Conservation (phyloP, 2,113 vertebrate species). For the Solenodon paradoxus region DNA sequence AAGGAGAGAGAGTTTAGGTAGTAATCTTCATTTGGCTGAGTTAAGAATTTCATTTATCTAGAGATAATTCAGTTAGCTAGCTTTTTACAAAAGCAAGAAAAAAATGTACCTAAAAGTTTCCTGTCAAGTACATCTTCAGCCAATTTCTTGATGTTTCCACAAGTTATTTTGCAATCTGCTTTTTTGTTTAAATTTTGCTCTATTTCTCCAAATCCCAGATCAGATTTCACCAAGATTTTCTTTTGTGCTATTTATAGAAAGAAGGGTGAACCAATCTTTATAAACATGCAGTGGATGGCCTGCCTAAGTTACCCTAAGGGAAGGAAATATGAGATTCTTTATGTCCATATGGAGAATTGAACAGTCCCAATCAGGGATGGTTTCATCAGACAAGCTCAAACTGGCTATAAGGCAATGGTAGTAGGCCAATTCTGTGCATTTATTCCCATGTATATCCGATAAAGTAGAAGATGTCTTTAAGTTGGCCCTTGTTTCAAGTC, state of each 20-base stretch:
- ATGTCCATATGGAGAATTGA: not conserved
- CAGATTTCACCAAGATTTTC: not conserved
- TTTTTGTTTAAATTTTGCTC: slow-evolving; percentile 35
- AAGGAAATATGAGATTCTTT: not conserved
- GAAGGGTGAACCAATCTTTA: not conserved
- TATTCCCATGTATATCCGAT: not conserved
- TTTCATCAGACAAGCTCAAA: not conserved
- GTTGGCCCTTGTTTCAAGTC: not conserved
- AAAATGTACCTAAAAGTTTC: not conserved
- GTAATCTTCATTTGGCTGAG: not conserved
- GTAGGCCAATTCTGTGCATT: not conserved
- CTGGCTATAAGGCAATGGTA: not conserved
- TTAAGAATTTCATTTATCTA: not conserved
- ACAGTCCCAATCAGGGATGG: not conserved
- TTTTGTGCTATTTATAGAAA: slow-evolving; percentile 36
- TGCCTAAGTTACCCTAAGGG: not conserved
- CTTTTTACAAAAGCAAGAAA: not conserved
- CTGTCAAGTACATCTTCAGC: not conserved
- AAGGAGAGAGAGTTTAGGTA: not conserved
- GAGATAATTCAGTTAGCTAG: not conserved
- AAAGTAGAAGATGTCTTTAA: not conserved
- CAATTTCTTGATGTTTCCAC: slow-evolving; percentile 21
- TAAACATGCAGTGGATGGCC: not conserved
- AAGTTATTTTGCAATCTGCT: slow-evolving; percentile 8
- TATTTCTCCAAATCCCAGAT: not conserved